Conservation (phyloP, 2,797 vertebrate genomes). For the Amniataba percoides region DNA sequence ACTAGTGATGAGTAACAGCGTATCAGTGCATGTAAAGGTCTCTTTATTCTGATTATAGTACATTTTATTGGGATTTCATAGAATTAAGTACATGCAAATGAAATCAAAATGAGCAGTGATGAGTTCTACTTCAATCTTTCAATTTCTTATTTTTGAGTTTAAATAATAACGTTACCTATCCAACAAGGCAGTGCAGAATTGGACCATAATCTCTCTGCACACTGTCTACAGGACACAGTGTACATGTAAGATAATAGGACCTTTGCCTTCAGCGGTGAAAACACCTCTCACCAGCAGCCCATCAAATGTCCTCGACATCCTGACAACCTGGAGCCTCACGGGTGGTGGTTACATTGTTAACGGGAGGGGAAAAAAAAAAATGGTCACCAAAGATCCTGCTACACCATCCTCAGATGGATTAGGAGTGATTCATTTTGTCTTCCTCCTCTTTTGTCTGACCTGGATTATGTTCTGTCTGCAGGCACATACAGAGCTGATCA, state of each 20-base stretch:
- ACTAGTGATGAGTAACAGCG: not conserved
- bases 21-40: not conserved
- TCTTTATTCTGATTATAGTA: not conserved
- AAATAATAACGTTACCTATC: not conserved
- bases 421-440: slow-evolving; percentile 36
- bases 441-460: slow-evolving; percentile 42
- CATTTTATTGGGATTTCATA: not conserved
- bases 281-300: slow-evolving; percentile 33
- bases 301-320: slow-evolving; percentile 41
- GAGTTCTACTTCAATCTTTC: not conserved
- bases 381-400: slow-evolving; percentile 27
- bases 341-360: slow-evolving; percentile 35
- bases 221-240: slow-evolving; percentile 43
- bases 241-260: slow-evolving; percentile 47
- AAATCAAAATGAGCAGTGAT: not conserved
- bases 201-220: slow-evolving; percentile 1
- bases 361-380: slow-evolving; percentile 5
- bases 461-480: slow-evolving; percentile 59
- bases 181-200: not conserved
- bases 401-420: slow-evolving; percentile 11
- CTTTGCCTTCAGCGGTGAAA: slow-evolving; percentile 52
- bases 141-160: not conserved
- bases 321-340: slow-evolving; percentile 38
- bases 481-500: slow-evolving; percentile 45
- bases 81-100: not conserved